Evolutionary conservation across 1,140 invertebrate species (phyloP).

Genomic region (Acromyrmex heyeri): DNA sequence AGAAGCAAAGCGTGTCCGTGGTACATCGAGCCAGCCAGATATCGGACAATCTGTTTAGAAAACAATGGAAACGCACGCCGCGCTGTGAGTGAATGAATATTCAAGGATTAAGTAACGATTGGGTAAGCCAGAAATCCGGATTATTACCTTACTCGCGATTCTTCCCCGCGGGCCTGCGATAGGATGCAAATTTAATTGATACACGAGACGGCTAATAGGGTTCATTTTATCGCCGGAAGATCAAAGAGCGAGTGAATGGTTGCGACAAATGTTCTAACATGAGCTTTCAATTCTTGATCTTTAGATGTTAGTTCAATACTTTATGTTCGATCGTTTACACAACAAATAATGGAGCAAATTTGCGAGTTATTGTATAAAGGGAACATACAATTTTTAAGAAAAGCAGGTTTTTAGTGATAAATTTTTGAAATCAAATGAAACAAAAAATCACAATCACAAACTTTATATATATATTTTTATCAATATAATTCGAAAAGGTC

Average conservation of each 20-base stretch:
- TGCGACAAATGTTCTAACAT: conserved; percentile 29
- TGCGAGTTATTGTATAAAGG: neutral
- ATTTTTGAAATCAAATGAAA: neutral
- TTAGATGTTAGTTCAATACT: neutral
- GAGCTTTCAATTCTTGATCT: neutral
- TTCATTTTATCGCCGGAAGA: conserved; percentile 24
- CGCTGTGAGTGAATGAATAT: conserved; percentile 49
- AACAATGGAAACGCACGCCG: conserved; percentile 55
- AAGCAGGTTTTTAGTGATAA: neutral
- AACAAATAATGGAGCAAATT: neutral
- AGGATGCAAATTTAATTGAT: conserved; percentile 63
- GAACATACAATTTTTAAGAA: neutral
- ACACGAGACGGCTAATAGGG: conserved; percentile 54
- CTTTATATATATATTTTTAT: neutral
- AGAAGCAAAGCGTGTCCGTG: conserved; percentile 56
- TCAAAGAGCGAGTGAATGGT: conserved; percentile 29
- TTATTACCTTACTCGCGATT: conserved; percentile 59
- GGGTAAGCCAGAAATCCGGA: conserved; percentile 58
- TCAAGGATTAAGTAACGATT: conserved; percentile 62
- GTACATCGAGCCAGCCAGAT: conserved; percentile 41
- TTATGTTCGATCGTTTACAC: neutral
- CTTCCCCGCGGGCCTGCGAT: neutral
- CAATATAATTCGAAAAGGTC: neutral
- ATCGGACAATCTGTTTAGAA: conserved; percentile 63
- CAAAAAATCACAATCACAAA: neutral